Conservation (phyloP, 2,888 invertebrate genomes). For the Himalopsyche tibetana region DNA sequence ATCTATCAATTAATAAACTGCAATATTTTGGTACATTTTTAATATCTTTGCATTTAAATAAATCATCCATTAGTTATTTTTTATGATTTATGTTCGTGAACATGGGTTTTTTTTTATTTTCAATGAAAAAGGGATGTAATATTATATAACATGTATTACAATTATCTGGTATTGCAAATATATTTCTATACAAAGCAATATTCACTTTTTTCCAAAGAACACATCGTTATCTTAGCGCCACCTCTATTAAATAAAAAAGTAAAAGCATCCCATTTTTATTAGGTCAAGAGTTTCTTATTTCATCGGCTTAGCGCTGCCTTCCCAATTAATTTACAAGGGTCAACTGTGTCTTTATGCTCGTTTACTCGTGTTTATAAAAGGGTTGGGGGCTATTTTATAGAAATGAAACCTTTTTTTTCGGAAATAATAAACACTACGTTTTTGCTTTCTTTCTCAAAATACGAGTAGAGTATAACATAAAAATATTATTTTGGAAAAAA, state of each 20-base stretch:
- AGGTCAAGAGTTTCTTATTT: conserved; percentile 49
- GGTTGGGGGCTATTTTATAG: conserved; percentile 16
- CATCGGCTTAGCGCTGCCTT: conserved; percentile 44
- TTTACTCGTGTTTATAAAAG: conserved; percentile 18
- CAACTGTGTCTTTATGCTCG: conserved; percentile 45
- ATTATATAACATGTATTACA: too few relatives aligned
- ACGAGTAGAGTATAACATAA: too few relatives aligned
- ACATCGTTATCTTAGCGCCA: conserved; percentile 1
- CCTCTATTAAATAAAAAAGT: conserved; percentile 30
- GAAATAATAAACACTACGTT: conserved; percentile 6
- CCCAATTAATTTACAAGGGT: conserved; percentile 53
- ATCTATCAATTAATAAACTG: too few relatives aligned
- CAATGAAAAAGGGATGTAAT: too few relatives aligned
- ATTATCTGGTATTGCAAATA: too few relatives aligned
- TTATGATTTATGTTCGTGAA: too few relatives aligned
- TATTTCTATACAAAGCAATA: too few relatives aligned
- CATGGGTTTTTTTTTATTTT: too few relatives aligned
- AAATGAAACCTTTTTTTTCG: conserved; percentile 17
- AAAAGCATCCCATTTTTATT: conserved; percentile 3
- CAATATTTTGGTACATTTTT: too few relatives aligned
- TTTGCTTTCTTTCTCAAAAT: not conserved
- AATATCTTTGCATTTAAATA: too few relatives aligned
- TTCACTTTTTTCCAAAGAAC: not conserved
- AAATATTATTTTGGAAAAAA: too few relatives aligned
- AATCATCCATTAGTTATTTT: too few relatives aligned